Conservation (phyloP, 2,797 vertebrate species). For the Catamblyrhynchus diadema region DNA sequence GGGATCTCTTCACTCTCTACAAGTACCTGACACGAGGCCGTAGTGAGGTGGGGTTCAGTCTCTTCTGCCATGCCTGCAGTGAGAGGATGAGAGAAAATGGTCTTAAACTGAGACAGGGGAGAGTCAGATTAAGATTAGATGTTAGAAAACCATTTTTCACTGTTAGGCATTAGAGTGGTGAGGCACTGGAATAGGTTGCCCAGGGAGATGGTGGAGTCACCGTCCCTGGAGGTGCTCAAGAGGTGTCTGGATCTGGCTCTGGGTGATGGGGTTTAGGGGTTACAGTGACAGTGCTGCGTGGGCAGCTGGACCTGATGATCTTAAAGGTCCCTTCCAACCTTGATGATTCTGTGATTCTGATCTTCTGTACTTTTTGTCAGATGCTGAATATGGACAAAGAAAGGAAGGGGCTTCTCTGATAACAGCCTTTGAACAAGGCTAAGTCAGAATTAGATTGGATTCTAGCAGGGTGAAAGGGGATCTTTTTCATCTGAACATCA, state of each 20-base stretch:
- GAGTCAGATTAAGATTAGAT: neutral
- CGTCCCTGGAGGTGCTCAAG: neutral
- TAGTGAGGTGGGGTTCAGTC: neutral
- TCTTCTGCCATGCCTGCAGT: neutral
- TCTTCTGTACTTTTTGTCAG: neutral
- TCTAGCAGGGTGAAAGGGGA: neutral
- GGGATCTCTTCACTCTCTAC: neutral
- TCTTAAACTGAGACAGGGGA: neutral
- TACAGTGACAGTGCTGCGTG: neutral
- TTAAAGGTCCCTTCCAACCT: neutral
- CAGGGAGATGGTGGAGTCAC: neutral
- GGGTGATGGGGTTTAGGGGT: neutral
- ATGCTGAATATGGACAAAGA: neutral
- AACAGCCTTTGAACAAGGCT: neutral
- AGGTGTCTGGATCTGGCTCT: neutral
- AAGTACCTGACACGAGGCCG: neutral
- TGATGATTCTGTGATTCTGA: rapidly evolving
- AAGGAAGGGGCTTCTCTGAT: neutral
- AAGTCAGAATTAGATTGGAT: neutral
- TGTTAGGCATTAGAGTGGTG: neutral
- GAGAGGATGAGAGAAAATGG: neutral
- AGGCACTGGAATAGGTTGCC: neutral
- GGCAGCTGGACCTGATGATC: neutral
- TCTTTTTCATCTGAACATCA: neutral
- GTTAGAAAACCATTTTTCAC: neutral